These are phyloP conservation scores for Nerophis lumbriciformis DNA, from an alignment of 2,113 vertebrate species.

Conservation along the genomic window DNA sequence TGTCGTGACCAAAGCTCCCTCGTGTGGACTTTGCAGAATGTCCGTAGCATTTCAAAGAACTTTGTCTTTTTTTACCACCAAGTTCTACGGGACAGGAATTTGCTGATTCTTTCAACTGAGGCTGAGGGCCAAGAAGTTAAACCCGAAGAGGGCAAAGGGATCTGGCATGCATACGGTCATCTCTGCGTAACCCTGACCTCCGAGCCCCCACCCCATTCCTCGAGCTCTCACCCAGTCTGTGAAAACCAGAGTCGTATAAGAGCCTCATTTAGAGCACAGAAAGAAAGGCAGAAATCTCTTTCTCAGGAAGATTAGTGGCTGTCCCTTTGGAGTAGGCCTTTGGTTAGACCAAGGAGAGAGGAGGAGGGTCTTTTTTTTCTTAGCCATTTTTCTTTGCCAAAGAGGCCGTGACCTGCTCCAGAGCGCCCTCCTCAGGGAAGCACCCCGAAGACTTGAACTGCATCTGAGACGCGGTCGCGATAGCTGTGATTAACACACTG, in stretches of 20 bases:
- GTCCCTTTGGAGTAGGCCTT: constrained; percentile 66
- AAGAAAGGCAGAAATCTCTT: constrained; percentile 69
- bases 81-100: constrained; percentile 13
- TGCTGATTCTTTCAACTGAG: constrained; percentile 25
- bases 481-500: constrained; percentile 69
- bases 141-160: constrained; percentile 23
- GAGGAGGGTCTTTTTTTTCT: constrained; percentile 38
- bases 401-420: constrained; percentile 53
- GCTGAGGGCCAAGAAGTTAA: constrained; percentile 46
- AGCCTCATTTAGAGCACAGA: constrained; percentile 69
- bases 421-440: constrained; percentile 54
- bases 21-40: neutral
- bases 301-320: constrained; percentile 78
- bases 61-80: constrained; percentile 4
- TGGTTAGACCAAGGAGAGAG: constrained; percentile 38
- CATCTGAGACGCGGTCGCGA: constrained; percentile 48
- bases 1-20: neutral
- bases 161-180: constrained; percentile 52
- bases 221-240: constrained; percentile 41
- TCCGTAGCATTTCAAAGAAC: neutral
- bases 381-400: constrained; percentile 76
- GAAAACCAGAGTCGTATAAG: constrained; percentile 56
- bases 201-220: constrained; percentile 19
- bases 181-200: constrained; percentile 43
- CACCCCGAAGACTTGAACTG: constrained; percentile 52